Conservation (phyloP, 2,888 invertebrate genomes). For the Crossocerus cetratus region DNA sequence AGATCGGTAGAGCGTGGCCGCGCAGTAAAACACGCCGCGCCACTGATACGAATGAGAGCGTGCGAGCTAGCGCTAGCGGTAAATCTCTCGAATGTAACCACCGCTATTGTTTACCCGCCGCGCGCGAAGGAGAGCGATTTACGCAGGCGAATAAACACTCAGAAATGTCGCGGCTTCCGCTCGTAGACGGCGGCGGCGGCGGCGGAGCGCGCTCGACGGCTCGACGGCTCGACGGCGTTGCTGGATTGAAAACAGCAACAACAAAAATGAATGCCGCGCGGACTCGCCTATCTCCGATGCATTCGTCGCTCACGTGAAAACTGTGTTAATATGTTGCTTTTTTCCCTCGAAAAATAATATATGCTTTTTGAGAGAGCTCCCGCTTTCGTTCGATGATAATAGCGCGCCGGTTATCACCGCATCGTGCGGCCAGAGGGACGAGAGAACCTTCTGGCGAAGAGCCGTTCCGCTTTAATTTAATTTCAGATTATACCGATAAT, state of each 20-base stretch:
- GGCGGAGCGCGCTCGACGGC: too few species aligned
- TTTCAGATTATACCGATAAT: background rate
- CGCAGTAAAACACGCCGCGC: background rate
- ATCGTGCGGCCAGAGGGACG: background rate
- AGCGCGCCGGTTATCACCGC: too few species aligned
- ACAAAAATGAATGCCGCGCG: too few species aligned
- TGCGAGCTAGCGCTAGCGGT: background rate
- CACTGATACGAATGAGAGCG: background rate
- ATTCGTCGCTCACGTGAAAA: too few species aligned
- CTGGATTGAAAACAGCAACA: too few species aligned
- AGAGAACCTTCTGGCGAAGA: background rate
- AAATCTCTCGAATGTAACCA: background rate
- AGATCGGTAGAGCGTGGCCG: background rate
- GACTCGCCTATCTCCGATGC: too few species aligned
- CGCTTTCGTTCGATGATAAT: too few species aligned
- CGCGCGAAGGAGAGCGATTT: constrained; percentile 4
- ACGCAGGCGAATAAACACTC: background rate
- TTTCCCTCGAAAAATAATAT: background rate
- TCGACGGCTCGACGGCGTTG: too few species aligned
- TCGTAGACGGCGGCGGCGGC: too few species aligned
- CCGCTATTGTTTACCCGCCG: background rate
- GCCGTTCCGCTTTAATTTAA: too few species aligned
- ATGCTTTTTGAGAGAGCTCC: background rate
- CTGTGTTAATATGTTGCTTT: background rate
- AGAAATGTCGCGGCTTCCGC: too few species aligned